These are phyloP conservation scores for Phrynocephalus guinanensis DNA, from an alignment of 2,797 vertebrate species.

Conservation along the genomic window DNA sequence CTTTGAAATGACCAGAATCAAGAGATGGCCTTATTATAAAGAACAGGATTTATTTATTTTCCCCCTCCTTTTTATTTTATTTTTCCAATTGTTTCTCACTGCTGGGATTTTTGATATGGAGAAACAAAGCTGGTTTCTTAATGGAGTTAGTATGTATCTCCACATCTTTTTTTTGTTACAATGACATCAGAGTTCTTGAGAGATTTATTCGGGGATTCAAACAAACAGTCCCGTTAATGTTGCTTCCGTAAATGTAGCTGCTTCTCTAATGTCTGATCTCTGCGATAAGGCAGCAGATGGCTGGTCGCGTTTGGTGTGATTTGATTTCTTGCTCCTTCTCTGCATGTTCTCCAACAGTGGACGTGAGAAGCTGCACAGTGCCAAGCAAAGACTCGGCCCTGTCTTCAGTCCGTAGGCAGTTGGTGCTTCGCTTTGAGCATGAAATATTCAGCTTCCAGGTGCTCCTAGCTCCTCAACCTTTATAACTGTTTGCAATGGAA, in stretches of 20 bases:
- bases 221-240: slow-evolving; percentile 60
- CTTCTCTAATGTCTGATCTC: slow-evolving; percentile 64
- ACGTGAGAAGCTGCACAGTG: slow-evolving; percentile 46
- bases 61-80: slow-evolving; percentile 35
- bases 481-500: too few relatives aligned
- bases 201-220: slow-evolving; percentile 64
- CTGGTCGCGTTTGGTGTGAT: slow-evolving; percentile 63
- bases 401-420: not conserved
- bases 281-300: slow-evolving; percentile 69
- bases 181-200: slow-evolving; percentile 45
- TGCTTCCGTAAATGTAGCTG: slow-evolving; percentile 64
- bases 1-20: slow-evolving; percentile 45
- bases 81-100: slow-evolving; percentile 50
- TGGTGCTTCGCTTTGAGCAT: not conserved
- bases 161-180: slow-evolving; percentile 41
- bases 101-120: slow-evolving; percentile 57
- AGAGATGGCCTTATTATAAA: slow-evolving; percentile 33
- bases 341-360: slow-evolving; percentile 39
- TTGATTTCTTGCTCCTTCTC: slow-evolving; percentile 70
- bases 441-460: not conserved
- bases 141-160: slow-evolving; percentile 65
- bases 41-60: not conserved
- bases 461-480: too few relatives aligned
- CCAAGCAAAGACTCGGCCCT: not conserved
- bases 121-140: slow-evolving; percentile 59